Evolutionary conservation across 64 coral and sea anemone species (phyloP).

Genomic region (Actinia equina): DNA sequence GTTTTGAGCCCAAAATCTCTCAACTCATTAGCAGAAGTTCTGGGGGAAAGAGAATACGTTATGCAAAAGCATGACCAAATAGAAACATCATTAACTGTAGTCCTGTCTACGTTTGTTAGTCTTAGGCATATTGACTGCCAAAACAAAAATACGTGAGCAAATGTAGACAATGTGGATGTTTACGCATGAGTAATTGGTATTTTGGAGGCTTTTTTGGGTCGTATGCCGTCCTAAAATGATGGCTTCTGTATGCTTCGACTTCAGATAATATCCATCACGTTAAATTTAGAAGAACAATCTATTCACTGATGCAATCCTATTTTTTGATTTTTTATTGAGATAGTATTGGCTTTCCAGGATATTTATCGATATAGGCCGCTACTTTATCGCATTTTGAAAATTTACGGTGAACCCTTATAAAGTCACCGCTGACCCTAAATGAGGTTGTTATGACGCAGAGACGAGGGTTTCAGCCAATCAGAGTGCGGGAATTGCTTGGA

Average conservation of each 20-base stretch:
- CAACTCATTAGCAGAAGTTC: not conserved
- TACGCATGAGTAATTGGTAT: not conserved
- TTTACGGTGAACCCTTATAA: slow-evolving; percentile 1
- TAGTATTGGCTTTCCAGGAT: not conserved
- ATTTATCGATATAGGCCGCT: not conserved
- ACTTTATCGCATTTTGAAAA: slow-evolving; percentile 6
- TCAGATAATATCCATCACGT: not conserved
- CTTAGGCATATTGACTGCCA: not conserved
- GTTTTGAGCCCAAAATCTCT: not conserved
- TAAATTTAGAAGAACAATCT: not conserved
- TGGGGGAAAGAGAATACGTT: not conserved
- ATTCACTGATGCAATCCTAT: not conserved
- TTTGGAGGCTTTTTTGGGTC: not conserved
- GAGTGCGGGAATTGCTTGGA: not conserved
- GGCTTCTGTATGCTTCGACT: not conserved
- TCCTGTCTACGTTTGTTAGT: not conserved
- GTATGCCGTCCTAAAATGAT: not conserved
- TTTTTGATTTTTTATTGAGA: not conserved
- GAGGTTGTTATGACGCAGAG: slow-evolving; percentile 20
- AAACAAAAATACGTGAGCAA: slow-evolving; percentile 3
- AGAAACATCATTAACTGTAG: not conserved
- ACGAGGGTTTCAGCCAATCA: slow-evolving; percentile 33
- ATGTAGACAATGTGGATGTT: not conserved
- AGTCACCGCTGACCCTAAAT: slow-evolving; percentile 22
- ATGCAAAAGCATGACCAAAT: not conserved